A percentile compares a stretch with the other conserved stretches of the same genome.
Conservation (phyloP, 2,797 vertebrate species). For the Paguma larvata region DNA sequence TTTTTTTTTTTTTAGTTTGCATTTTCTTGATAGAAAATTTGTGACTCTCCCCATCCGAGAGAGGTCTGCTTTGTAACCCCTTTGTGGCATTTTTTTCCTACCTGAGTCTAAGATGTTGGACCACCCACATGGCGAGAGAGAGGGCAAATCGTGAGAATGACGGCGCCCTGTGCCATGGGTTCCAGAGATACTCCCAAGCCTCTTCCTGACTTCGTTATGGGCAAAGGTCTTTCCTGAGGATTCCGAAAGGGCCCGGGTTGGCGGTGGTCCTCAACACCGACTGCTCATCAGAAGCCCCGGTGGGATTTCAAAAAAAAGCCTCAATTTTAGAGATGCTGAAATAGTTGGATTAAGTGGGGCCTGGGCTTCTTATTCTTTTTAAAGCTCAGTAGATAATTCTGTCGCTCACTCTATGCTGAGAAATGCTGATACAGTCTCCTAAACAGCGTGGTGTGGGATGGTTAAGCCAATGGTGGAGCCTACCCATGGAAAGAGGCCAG, state of each 20-base stretch:
- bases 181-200: rapidly evolving
- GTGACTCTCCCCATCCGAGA: not conserved
- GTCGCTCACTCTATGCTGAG: not conserved
- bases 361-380: not conserved
- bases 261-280: not conserved
- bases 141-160: too few relatives aligned
- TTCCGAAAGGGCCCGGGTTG: not conserved
- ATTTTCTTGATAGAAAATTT: not conserved
- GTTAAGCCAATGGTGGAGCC: not conserved
- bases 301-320: not conserved
- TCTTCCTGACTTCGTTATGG: too few relatives aligned
- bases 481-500: not conserved
- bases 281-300: not conserved
- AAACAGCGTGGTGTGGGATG: not conserved
- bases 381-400: not conserved
- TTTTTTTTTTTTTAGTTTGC: not conserved
- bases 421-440: not conserved
- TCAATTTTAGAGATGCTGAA: not conserved
- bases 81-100: not conserved
- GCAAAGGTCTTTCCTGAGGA: not conserved
- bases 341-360: not conserved
- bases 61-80: not conserved
- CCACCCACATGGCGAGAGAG: rapidly evolving
- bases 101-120: not conserved
- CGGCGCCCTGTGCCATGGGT: rapidly evolving